A percentile compares a stretch with the other conserved stretches of the same genome.
These are phyloP conservation scores for Chamaea fasciata DNA, from an alignment of 2,113 vertebrate genomes.

Conservation along the genomic window DNA sequence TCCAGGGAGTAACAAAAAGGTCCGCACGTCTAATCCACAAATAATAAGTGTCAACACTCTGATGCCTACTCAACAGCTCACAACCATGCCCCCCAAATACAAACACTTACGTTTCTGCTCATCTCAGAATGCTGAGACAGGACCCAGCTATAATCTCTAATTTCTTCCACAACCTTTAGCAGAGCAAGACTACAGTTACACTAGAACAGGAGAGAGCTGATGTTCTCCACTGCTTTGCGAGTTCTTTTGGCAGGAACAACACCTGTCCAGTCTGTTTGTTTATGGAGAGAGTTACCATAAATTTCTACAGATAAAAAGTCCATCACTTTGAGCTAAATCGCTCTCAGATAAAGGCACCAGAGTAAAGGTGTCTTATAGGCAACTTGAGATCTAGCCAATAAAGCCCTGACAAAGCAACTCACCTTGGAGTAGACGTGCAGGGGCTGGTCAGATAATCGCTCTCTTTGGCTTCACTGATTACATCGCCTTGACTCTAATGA, in stretches of 20 bases:
- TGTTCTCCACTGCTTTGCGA: neutral
- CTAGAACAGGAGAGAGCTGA: neutral
- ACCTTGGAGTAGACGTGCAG: neutral
- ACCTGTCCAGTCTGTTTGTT: neutral
- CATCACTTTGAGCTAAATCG: neutral
- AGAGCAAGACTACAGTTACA: neutral
- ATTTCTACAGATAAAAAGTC: neutral
- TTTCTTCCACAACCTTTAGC: neutral
- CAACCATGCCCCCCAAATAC: neutral
- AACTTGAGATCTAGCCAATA: neutral
- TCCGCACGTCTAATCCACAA: neutral
- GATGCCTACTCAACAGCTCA: neutral
- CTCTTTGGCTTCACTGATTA: constrained; percentile 13
- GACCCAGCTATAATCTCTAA: neutral
- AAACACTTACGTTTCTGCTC: neutral
- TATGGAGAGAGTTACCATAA: neutral
- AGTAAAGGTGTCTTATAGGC: neutral
- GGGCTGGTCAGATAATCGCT: neutral
- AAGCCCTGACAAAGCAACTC: neutral
- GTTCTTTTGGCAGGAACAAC: neutral
- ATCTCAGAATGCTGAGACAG: neutral
- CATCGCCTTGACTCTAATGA: neutral
- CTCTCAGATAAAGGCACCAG: neutral
- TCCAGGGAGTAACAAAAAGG: neutral
- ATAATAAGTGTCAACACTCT: neutral